Conservation (phyloP, 2,797 vertebrate species). For the Sebastes nivosus region DNA sequence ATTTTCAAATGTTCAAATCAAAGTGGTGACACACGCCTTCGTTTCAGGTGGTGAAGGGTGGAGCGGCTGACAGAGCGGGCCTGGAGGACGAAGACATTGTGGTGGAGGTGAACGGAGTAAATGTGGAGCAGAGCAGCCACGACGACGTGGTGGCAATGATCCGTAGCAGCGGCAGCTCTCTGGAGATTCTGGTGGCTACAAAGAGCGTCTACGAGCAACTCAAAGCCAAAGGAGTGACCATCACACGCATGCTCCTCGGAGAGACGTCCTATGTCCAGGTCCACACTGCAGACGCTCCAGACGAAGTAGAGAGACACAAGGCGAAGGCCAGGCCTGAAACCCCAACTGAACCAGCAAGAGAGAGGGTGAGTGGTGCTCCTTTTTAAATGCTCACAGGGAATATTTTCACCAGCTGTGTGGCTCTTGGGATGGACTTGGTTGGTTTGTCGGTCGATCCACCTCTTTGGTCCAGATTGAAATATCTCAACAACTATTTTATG, state of each 20-base stretch:
- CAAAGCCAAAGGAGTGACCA: slow-evolving; percentile 80
- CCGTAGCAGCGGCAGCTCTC: slow-evolving; percentile 71
- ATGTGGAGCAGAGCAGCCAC: slow-evolving; percentile 83
- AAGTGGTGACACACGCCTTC: background rate
- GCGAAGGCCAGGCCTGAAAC: slow-evolving; percentile 32
- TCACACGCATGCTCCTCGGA: slow-evolving; percentile 71
- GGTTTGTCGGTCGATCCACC: background rate
- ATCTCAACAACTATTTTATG: background rate
- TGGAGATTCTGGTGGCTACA: slow-evolving; percentile 88
- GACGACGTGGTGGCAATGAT: slow-evolving; percentile 87
- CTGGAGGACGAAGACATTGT: slow-evolving; percentile 87
- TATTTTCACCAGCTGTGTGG: background rate
- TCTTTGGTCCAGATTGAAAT: background rate
- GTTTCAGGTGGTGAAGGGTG: slow-evolving; percentile 84
- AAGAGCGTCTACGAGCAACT: slow-evolving; percentile 83
- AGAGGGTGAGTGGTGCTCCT: slow-evolving; percentile 70
- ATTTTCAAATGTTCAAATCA: background rate
- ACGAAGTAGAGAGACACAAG: background rate
- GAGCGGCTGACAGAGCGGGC: slow-evolving; percentile 85
- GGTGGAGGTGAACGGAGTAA: slow-evolving; percentile 89
- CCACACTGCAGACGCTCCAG: background rate
- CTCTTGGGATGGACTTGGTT: background rate
- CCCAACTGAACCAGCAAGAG: slow-evolving; percentile 42
- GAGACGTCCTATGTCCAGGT: slow-evolving; percentile 45
- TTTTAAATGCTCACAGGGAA: background rate